phyloP scores from a whole-genome alignment of 2,888 invertebrate species.

The Coelinius sp. region DNA sequence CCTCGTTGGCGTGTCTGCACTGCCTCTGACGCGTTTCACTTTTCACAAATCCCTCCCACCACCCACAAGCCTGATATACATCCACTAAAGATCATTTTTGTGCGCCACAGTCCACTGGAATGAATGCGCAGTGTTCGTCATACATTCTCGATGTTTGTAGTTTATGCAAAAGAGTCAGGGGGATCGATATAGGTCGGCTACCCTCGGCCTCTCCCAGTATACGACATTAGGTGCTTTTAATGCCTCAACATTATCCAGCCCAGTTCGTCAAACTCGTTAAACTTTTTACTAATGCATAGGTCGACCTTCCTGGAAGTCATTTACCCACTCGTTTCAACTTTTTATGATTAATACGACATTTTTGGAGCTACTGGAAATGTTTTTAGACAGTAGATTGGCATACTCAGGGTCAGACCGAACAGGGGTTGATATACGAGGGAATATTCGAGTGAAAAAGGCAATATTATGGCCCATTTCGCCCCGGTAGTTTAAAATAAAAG shows the following conservation, averaged over 20 bases:
- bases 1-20: conserved; percentile 34
- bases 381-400: too few species aligned
- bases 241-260: not conserved
- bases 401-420: too few species aligned
- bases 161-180: not conserved
- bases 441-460: too few species aligned
- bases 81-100: conserved; percentile 11
- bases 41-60: not conserved
- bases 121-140: conserved; percentile 1
- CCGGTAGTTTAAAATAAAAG: too few species aligned
- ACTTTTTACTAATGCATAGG: not conserved
- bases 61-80: not conserved
- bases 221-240: conserved; percentile 2
- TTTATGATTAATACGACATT: not conserved
- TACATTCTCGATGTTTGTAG: conserved; percentile 3
- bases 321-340: not conserved
- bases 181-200: not conserved
- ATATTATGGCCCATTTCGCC: too few species aligned
- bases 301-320: conserved; percentile 15
- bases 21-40: conserved; percentile 25
- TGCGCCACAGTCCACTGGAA: conserved; percentile 13
- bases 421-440: too few species aligned
- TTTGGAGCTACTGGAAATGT: not conserved
- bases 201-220: not conserved
- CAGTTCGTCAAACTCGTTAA: conserved; percentile 24